Base-by-base conservation (phyloP, 2,797 vertebrate genomes). In the Uromys caudimaculatus region DNA sequence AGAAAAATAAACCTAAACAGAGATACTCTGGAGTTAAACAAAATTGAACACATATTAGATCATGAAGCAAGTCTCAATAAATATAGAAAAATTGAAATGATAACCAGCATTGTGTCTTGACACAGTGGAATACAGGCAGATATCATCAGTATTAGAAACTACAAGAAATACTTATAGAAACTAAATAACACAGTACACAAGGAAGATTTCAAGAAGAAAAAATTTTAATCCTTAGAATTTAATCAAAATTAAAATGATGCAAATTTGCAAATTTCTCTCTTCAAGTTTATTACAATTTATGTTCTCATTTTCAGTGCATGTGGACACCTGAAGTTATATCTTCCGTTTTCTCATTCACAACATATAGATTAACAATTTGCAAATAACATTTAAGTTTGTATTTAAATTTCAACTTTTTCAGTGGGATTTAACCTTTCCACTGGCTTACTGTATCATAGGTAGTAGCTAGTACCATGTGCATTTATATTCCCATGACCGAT, bases 351-450 rank as follows among this genome's bases (percentile, higher is more conserved):
- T 38, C 50, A 86, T 86, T 50, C 6, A 86, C 19, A 86, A 38
- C 47, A 69, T 3, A 58, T 32, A 81, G 44, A 60, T 71, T 85
- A 83, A 13, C 32, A 60, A 17, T 73, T 96, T 93, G 24, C 16
- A 87, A 90, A 93, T 94, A 54, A 67, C 23, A 91, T 50, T 23
- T 77, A 1, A 4, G 52, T 64, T 85, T 38, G 71, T 83, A 78
- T 67, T 97, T 94, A 84, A 89, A 58, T 52, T 93, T 73, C 1
- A 47, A 56, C 84, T 47, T 35, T 54, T 93, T 91, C 88, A 67
- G 14, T 73, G 29, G 71, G 54, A 86, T 38, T 91, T 3, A 86
- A n/a, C 2, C 1, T 95, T 90, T 67, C 50, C 58, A 56, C 13
- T 16, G 82, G n/a, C 73, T 87, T 78, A 60, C 41, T 92, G 52